phyloP scores from a whole-genome alignment of 2,888 invertebrate species.

The Alsophila aescularia region DNA sequence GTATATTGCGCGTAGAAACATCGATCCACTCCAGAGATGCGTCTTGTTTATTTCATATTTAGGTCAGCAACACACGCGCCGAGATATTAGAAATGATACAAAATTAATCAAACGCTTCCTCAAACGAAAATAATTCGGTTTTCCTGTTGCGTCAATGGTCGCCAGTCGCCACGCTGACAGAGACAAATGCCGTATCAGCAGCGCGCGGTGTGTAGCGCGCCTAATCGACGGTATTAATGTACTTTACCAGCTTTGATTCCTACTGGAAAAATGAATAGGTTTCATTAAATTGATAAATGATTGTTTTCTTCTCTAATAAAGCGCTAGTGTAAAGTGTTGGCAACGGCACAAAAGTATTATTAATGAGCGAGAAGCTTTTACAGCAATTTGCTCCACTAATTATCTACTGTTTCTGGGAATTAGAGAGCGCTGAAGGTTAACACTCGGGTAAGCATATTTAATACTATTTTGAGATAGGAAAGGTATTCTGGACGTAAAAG shows the following conservation, averaged over 20 bases:
- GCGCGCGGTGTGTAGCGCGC: not conserved
- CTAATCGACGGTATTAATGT: not conserved
- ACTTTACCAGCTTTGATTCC: slow-evolving; percentile 11
- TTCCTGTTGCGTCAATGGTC: slow-evolving; percentile 14
- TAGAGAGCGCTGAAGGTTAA: not conserved
- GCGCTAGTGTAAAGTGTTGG: slow-evolving; percentile 13
- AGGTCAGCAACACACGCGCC: not conserved
- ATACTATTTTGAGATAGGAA: slow-evolving; percentile 4
- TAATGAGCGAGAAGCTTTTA: slow-evolving; percentile 13
- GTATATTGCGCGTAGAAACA: not conserved
- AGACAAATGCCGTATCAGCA: not conserved
- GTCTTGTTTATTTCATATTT: not conserved
- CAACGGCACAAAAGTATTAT: slow-evolving; percentile 18
- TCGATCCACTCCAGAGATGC: not conserved
- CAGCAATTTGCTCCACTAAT: slow-evolving; percentile 13
- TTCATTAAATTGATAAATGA: slow-evolving; percentile 28
- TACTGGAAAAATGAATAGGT: slow-evolving; percentile 14
- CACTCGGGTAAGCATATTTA: not conserved
- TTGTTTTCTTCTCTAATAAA: slow-evolving; percentile 23
- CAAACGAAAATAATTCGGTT: slow-evolving; percentile 9
- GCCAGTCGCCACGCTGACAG: not conserved
- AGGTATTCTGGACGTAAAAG: not conserved
- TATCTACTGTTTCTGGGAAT: slow-evolving; percentile 9
- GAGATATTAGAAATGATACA: slow-evolving; percentile 2
- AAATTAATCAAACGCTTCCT: slow-evolving; percentile 16